Evolutionary conservation across 2,797 vertebrate genomes (phyloP), one percentile per base, ranked within the genome.

Genomic region (Xiphophorus birchmanni): DNA sequence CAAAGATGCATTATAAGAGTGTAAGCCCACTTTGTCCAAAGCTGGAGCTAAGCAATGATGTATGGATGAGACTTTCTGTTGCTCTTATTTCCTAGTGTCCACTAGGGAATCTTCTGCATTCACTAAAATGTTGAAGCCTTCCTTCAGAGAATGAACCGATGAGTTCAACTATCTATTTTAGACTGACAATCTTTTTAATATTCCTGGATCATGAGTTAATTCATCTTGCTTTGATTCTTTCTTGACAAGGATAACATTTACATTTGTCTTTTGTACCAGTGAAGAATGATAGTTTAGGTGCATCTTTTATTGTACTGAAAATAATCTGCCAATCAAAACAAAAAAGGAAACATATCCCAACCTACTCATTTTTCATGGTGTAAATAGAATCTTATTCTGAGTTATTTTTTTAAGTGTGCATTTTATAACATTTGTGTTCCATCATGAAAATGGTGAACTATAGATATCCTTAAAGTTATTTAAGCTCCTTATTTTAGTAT

Each of bases 1-100:
- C 94, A 96, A 93, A 95, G 93, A 95, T 94, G 92, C 87, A 95
- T 94, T 94, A 92, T 93, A 90, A 86, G 84, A 91, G 90, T 84
- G 87, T 84, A 80, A 90, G 88, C 82, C 80, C 76, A 82, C 87
- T 89, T 91, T 86, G 85, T 75, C 82, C 87, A 82, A 83, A 90
- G 86, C 63, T 77, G 74, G 73, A 9, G 74, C 82, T 77, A 85
- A 88, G 90, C 89, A 80, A 87, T 89, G 88, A 94, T 89, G 85
- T 90, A 92, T 94, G 90, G 63, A 88, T 90, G 74, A 86, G 78
- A 89, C 80, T 87, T 85, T 90, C 85, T 87, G 78, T 87, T 86
- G 78, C 77, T 77, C 37, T 76, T 74, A 79, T 87, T 84, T 85
- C 56, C 40, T 75, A 42, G 54, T 11, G 0, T 89, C 77, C 82